Evolutionary conservation across 2,797 vertebrate genomes (phyloP), one percentile per base, ranked within the genome.

Genomic region (Taenioides sp.): DNA sequence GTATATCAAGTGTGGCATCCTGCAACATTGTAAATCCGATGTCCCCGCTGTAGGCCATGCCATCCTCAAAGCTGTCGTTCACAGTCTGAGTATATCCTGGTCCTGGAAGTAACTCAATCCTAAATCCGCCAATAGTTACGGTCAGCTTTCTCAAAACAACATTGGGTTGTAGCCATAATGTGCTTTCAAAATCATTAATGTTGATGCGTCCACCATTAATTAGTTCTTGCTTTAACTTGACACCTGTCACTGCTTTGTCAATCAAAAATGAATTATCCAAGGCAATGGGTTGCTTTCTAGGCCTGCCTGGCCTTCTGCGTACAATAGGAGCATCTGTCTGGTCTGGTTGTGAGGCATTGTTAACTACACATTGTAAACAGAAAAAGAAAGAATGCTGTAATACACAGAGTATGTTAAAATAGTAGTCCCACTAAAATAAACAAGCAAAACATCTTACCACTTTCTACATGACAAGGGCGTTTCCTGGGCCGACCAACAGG

Each of bases 121-220:
- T 92, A 80, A 92, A 94, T 70, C 94, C 94, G n/a, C 91, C 94
- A n/a, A 95, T 93, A 5, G 93, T 94, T 67, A 95, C 94, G 0
- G 94, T 94, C 79, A 94, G 67, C 67, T 91, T 83, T 72, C 90
- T 91, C 72, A 94, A 77, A 71, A 92, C 89, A 62, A 94, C 94
- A 0, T 90, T 78, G 16, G 94, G 93, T 25, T 89, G 93, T 77
- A 95, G 83, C 78, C 92, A 94, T 2, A 84, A 68, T 62, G 80
- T 85, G 37, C 79, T 23, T 6, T 91, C 85, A 16, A 94, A 82
- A 71, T 93, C 74, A 40, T 88, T 79, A 20, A 89, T 57, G 67
- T 88, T 86, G 57, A 93, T 79, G 20, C 91, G 88, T 4, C 93
- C 92, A 60, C 89, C 91, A 11, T 86, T 58, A 63, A 72, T 74